Percentiles rank a stretch among this genome's conserved stretches.
Evolutionary conservation across 2,888 invertebrate genomes (phyloP).

Genomic region (Syrista parreyssii): DNA sequence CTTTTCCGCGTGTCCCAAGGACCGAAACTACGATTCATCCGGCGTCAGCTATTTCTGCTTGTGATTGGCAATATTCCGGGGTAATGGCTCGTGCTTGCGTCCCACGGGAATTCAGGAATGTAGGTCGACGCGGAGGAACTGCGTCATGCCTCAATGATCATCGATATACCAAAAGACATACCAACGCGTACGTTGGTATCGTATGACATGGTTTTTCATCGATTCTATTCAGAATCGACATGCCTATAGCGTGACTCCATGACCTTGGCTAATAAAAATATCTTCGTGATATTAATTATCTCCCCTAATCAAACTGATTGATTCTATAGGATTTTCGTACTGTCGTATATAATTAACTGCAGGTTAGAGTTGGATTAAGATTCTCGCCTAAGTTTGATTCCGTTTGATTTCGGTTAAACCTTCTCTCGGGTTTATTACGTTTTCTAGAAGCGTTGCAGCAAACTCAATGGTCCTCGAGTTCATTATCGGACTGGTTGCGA

Average conservation of each 20-base stretch:
- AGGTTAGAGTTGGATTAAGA: neutral
- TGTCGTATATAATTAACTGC: neutral
- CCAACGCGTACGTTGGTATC: neutral
- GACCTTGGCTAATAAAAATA: neutral
- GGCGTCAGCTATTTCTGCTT: slow-evolving; percentile 1
- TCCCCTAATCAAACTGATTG: neutral
- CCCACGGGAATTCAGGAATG: neutral
- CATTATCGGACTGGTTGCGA: neutral
- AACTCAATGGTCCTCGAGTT: neutral
- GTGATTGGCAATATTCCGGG: neutral
- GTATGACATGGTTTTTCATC: neutral
- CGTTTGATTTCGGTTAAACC: neutral
- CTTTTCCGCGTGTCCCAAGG: neutral
- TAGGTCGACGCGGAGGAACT: neutral
- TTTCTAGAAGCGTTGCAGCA: neutral
- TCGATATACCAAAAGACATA: neutral
- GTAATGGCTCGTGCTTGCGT: neutral
- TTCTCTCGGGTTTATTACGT: neutral
- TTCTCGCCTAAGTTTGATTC: neutral
- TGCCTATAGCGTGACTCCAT: neutral
- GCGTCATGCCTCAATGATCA: neutral
- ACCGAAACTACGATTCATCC: neutral
- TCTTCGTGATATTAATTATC: neutral
- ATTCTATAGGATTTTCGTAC: neutral
- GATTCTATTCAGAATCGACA: neutral